These are phyloP conservation scores for Phylloscopus collybita DNA, from an alignment of 2,797 vertebrate species.

Conservation along the genomic window DNA sequence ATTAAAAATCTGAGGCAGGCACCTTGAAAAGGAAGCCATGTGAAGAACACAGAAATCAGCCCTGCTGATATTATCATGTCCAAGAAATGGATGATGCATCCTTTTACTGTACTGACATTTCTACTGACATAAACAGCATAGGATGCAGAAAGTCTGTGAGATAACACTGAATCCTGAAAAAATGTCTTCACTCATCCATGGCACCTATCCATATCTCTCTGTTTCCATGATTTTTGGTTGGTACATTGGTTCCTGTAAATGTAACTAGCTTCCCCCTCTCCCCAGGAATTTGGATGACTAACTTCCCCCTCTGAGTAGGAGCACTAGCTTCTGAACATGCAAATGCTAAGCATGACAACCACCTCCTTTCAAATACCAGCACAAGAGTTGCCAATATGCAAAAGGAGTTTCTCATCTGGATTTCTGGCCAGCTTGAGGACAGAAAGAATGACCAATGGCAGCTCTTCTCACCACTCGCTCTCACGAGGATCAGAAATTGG, in stretches of 20 bases:
- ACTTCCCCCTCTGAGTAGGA: neutral
- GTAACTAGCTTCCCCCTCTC: neutral
- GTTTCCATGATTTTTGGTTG: neutral
- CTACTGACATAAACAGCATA: neutral
- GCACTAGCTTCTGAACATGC: neutral
- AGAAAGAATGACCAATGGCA: neutral
- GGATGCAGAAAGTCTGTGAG: neutral
- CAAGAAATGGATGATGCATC: constrained; percentile 1
- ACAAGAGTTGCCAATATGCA: neutral
- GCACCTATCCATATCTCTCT: neutral
- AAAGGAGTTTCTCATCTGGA: neutral
- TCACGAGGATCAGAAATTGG: neutral
- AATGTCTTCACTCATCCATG: neutral
- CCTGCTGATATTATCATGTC: neutral
- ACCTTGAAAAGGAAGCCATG: neutral
- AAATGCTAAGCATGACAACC: neutral
- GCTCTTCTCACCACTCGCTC: neutral
- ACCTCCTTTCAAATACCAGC: neutral
- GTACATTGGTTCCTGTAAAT: neutral
- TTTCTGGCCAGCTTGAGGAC: neutral
- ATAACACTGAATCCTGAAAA: constrained; percentile 15
- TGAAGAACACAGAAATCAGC: neutral
- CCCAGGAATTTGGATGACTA: neutral
- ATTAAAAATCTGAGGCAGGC: neutral
- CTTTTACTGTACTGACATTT: constrained; percentile 24